Evolutionary conservation across 1,140 invertebrate genomes (phyloP), one percentile per base, ranked within the genome.

Genomic region (Ips typographus): DNA sequence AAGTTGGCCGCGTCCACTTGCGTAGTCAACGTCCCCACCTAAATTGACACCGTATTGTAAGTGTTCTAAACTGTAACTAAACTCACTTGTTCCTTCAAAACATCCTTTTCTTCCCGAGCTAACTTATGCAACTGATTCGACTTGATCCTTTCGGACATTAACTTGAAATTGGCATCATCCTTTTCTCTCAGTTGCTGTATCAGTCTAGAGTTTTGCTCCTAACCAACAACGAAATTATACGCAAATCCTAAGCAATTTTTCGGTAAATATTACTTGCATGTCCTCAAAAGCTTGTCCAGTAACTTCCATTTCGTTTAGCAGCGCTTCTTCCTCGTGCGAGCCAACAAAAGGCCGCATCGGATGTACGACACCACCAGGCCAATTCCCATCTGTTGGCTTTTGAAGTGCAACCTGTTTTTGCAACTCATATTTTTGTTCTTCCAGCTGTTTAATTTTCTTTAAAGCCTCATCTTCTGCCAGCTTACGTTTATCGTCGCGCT

Each of bases 241-340:
- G 3, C 2, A 22, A 7, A 40, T 47, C n/a, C n/a, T 5, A 47
- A 47, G 4, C 52, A 37, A 36, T 55, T 6, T 37, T 37, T n/a
- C n/a, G 44, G 3, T 22, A 22, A 49, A 49, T 49, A 55, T 67
- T 68, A 76, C 78, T 82, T 99, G 96, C 95, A 99, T 98, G 77
- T 99, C 96, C 82, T 99, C 97, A 80, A 98, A 99, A 0, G 98
- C 98, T 82, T 98, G 96, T 0, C 97, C 97, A 0, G 96, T 99
- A 1, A 98, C 95, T 81, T 99, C 98, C 94, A 99, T 98, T 82
- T 99, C 98, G 78, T 96, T 98, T 2, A 99, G 83, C 60, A 99
- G 82, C 1, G 96, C 95, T 80, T 99, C 97, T 82, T 99, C 98
- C 80, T 98, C 96, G 72, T 87, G 86, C 0, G 87, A 88, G 1